These are phyloP conservation scores for Eupeodes latifasciatus DNA, from an alignment of 2,888 invertebrate genomes.

Conservation along the genomic window DNA sequence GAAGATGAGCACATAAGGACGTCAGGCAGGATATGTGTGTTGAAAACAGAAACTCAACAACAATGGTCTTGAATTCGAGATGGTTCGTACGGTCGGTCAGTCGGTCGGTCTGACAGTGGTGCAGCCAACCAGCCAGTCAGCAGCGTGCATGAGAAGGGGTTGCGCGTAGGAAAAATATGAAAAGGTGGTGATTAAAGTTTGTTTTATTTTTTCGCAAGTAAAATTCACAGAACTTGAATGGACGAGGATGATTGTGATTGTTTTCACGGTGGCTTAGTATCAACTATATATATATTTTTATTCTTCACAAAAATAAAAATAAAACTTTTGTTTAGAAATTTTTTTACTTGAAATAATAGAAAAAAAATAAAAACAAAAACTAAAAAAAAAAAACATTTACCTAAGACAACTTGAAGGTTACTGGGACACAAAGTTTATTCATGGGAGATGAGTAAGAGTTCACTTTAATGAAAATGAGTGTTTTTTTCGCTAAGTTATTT, in stretches of 20 bases:
- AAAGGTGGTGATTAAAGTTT: constrained; percentile 50
- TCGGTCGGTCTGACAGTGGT: too few relatives aligned
- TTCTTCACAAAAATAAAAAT: background rate
- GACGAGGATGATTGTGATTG: constrained; percentile 48
- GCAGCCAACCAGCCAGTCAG: too few relatives aligned
- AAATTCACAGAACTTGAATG: constrained; percentile 44
- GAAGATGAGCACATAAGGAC: background rate
- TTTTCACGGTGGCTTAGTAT: constrained; percentile 22
- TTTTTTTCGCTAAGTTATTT: constrained; percentile 15
- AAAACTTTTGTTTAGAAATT: background rate
- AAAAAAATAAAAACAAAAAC: constrained; percentile 14
- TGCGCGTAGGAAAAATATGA: constrained; percentile 13
- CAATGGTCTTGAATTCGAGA: too few relatives aligned
- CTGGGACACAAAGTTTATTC: constrained; percentile 42
- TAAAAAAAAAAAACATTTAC: constrained; percentile 43
- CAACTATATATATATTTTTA: background rate
- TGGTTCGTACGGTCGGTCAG: background rate
- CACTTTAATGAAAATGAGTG: constrained; percentile 46
- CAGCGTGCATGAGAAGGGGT: background rate
- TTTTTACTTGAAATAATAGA: too few relatives aligned
- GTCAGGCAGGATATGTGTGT: constrained; percentile 6
- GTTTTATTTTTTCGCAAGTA: constrained; percentile 10
- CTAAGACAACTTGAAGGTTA: constrained; percentile 52
- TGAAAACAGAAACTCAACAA: background rate
- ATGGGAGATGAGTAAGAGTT: constrained; percentile 40